Evolutionary conservation across 2,888 invertebrate species (phyloP), one percentile per base, ranked within the genome.

Genomic region (Pomacea canaliculata): DNA sequence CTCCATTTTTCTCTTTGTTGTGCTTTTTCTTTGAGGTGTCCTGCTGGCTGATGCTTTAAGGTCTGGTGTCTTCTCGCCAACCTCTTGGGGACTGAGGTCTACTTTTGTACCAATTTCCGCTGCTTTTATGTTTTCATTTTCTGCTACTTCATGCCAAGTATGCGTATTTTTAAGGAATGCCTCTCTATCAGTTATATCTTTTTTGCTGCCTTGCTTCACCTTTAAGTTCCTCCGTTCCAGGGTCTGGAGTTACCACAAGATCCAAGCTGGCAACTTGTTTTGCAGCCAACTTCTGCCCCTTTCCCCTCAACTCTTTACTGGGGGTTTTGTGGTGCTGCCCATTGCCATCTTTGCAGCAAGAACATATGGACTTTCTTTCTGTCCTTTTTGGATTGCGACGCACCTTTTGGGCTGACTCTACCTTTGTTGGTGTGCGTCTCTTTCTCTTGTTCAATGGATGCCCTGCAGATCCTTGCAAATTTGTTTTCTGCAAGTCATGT

Each of bases 1-100:
- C 68, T 80, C 84, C 66, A 84, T 84, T 73, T 85, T 86, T 65
- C 81, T 81, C 69, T 85, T 84, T n/a, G 85, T 83, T 49, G 86
- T 85, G 49, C 85, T 84, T 56, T 82, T 80, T 65, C 84, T 81
- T 23, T 78, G 79, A 46, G 84, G 82, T 5, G 79, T 78, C 56
- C 68, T 78, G 23, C 69, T 72, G 8, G 72, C 51, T 46, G 78
- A 73, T 37, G 73, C 80, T 37, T 81, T 79, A 51, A 77, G 79
- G 56, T 84, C 82, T 71, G 85, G 85, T 12, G 85, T 85, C 71
- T 83, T 81, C 70, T 85, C 82, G 16, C 80, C 80, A 16, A 73
- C n/a, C 18, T 73, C 70, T 46, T 71, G 71, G 8, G 71, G 71
- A 48, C 71, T 74, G 48, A 48, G 63, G 18, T 59, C 27, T 70